phyloP scores from a whole-genome alignment of 1,140 invertebrate species.

The Musca domestica region DNA sequence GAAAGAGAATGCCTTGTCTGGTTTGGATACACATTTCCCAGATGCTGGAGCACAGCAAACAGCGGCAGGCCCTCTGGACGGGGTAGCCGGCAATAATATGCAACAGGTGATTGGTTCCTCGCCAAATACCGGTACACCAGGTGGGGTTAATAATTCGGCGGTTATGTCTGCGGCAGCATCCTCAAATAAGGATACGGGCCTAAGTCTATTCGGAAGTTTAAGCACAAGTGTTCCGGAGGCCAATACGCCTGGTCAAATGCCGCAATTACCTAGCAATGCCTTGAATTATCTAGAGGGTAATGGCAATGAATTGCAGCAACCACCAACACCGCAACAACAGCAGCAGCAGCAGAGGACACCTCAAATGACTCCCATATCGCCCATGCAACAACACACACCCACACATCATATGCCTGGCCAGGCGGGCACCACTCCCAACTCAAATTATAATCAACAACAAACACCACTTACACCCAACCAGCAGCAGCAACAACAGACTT shows the following conservation, averaged over 20 bases:
- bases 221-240: too few relatives aligned
- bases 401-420: neutral
- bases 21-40: neutral
- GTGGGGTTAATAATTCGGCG: neutral
- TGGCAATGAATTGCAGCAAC: slow-evolving; percentile 8
- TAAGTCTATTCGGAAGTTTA: too few relatives aligned
- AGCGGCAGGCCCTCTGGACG: neutral
- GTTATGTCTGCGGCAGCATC: neutral
- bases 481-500: neutral
- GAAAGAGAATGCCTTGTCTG: slow-evolving; percentile 37
- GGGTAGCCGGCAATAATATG: slow-evolving; percentile 18
- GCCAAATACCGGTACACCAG: neutral
- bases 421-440: neutral
- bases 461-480: slow-evolving; percentile 14
- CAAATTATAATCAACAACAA: slow-evolving; percentile 17
- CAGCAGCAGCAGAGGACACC: slow-evolving; percentile 11
- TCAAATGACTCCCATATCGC: slow-evolving; percentile 3
- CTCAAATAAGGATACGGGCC: too few relatives aligned
- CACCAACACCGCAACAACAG: neutral
- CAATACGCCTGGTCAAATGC: too few relatives aligned
- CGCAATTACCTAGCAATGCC: neutral
- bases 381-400: slow-evolving; percentile 7
- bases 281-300: neutral
- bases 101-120: neutral
- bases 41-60: neutral